phyloP scores from a whole-genome alignment of 2,797 vertebrate genomes.

The Eidolon dupreanum region DNA sequence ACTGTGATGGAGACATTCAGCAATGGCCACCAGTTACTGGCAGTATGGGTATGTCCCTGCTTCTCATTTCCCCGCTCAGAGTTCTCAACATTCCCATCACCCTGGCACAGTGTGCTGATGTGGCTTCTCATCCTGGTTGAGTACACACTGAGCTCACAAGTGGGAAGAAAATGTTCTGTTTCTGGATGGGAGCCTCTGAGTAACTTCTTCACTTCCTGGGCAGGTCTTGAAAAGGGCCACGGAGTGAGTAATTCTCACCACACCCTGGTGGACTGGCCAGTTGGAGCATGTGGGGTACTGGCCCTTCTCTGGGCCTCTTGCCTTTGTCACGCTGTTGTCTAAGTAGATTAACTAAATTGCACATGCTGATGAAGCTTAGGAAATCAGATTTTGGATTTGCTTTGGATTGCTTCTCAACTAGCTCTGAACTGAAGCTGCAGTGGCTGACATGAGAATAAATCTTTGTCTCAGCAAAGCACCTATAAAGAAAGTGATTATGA shows the following conservation, averaged over 20 bases:
- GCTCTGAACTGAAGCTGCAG: not conserved
- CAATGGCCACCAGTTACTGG: not conserved
- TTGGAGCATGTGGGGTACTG: not conserved
- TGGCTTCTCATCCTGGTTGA: not conserved
- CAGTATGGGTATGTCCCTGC: not conserved
- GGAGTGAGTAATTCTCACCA: not conserved
- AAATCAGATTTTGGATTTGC: not conserved
- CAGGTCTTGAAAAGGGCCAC: not conserved
- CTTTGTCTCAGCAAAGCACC: not conserved
- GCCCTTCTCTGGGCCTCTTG: not conserved
- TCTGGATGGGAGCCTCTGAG: not conserved
- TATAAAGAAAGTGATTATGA: not conserved
- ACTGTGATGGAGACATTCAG: not conserved
- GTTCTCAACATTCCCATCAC: not conserved
- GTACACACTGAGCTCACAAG: not conserved
- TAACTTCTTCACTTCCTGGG: not conserved
- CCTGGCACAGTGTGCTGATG: not conserved
- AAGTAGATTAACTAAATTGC: accelerated
- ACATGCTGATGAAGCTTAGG: not conserved
- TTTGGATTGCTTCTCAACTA: not conserved
- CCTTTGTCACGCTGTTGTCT: not conserved
- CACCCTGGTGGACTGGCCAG: not conserved
- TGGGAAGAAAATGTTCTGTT: not conserved
- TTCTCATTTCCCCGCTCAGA: not conserved
- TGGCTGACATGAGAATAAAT: not conserved